Conservation (phyloP, 2,888 invertebrate genomes). For the Trissolcus japonicus region DNA sequence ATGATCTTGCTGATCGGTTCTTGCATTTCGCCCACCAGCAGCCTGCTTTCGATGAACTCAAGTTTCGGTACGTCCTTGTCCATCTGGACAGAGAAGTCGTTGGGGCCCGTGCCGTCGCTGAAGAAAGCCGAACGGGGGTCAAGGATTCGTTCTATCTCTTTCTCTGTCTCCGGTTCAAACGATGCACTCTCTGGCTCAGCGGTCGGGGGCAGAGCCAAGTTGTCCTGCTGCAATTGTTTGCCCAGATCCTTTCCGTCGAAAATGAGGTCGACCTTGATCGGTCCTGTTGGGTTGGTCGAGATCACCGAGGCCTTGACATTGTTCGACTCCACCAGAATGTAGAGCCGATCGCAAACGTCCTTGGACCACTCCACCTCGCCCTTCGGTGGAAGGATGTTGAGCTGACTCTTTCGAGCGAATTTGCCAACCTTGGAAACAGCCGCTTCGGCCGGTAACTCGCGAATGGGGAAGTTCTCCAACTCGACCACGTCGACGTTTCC, state of each 20-base stretch:
- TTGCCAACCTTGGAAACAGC: background rate
- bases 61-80: conserved; percentile 80
- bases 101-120: conserved; percentile 79
- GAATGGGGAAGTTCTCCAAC: conserved; percentile 80
- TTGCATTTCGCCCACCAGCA: conserved; percentile 78
- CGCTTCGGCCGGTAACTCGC: conserved; percentile 80
- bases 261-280: conserved; percentile 5
- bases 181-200: background rate
- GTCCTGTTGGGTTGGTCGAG: background rate
- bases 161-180: background rate
- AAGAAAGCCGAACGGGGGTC: conserved; percentile 80
- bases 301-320: background rate
- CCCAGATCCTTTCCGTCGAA: background rate
- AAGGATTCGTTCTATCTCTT: conserved; percentile 17
- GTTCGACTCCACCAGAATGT: conserved; percentile 60
- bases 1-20: conserved; percentile 78
- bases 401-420: conserved; percentile 5
- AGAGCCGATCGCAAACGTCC: conserved; percentile 79
- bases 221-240: background rate
- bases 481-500: conserved; percentile 87
- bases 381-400: conserved; percentile 61
- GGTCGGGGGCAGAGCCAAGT: background rate
- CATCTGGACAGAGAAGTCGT: conserved; percentile 85
- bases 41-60: conserved; percentile 80
- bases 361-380: conserved; percentile 79